phyloP scores from a whole-genome alignment of 2,888 invertebrate species.

The Acrobeloides nanus region DNA sequence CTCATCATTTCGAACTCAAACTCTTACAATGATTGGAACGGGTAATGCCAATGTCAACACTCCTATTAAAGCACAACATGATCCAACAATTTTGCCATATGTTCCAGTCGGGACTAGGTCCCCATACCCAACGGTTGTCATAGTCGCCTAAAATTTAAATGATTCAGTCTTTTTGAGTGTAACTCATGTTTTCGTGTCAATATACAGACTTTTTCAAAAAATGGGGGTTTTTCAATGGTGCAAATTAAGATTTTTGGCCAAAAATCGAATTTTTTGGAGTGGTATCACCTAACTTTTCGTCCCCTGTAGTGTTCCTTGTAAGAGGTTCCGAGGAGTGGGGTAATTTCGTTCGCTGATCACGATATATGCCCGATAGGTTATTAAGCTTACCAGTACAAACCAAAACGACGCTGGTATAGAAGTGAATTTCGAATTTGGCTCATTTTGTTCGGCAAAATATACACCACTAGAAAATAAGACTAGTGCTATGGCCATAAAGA shows the following conservation, averaged over 20 bases:
- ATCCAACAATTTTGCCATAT: constrained; percentile 56
- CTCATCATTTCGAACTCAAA: not conserved
- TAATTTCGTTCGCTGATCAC: not conserved
- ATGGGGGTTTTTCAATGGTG: not conserved
- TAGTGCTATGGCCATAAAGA: constrained; percentile 50
- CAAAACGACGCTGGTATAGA: constrained; percentile 53
- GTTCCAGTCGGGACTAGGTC: constrained; percentile 55
- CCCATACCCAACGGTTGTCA: constrained; percentile 54
- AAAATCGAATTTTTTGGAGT: not conserved
- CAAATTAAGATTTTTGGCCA: not conserved
- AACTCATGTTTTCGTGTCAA: too few relatives aligned
- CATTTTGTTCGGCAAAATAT: constrained; percentile 58
- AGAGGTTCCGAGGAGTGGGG: not conserved
- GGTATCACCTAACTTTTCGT: not conserved
- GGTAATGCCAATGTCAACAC: constrained; percentile 58
- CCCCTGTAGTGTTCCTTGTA: not conserved
- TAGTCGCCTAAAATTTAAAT: constrained; percentile 42
- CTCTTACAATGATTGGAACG: constrained; percentile 56
- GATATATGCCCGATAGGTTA: not conserved
- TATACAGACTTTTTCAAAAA: too few relatives aligned
- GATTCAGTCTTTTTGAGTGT: not conserved
- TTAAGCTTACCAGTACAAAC: constrained; percentile 41
- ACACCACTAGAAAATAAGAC: constrained; percentile 58
- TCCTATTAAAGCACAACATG: constrained; percentile 57
- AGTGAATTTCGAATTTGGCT: constrained; percentile 51